These are phyloP conservation scores for Pentalonia nigronervosa DNA, from an alignment of 1,140 invertebrate genomes.

Conservation along the genomic window DNA sequence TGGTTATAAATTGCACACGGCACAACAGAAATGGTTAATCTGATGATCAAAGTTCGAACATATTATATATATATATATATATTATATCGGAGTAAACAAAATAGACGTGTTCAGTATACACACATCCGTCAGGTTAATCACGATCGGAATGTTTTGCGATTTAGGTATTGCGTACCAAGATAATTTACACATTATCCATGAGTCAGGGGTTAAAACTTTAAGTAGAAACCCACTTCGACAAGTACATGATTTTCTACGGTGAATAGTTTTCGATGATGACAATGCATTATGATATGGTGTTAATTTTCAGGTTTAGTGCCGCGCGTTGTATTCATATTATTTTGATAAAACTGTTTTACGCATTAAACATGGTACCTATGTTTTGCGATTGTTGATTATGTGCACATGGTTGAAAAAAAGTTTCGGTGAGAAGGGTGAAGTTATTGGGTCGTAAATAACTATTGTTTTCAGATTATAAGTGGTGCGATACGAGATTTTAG, in stretches of 20 bases:
- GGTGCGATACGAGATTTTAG: not conserved
- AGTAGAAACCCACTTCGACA: not conserved
- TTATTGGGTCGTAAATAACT: not conserved
- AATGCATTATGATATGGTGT: not conserved
- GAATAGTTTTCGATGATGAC: not conserved
- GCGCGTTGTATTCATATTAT: not conserved
- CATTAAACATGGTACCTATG: too few species aligned
- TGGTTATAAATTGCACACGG: not conserved
- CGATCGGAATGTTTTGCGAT: not conserved
- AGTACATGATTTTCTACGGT: not conserved
- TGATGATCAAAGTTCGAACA: not conserved
- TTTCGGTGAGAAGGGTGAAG: not conserved
- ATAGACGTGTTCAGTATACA: not conserved
- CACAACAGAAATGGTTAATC: not conserved
- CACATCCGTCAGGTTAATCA: not conserved
- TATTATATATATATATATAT: not conserved
- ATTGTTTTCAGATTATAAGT: not conserved
- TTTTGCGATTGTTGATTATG: not conserved
- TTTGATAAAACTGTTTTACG: too few species aligned
- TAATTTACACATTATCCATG: not conserved
- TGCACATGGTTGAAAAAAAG: not conserved
- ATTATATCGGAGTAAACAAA: not conserved
- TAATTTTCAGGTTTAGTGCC: not conserved
- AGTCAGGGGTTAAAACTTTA: not conserved
- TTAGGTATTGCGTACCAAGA: not conserved